Base-by-base conservation (phyloP, 1,140 invertebrate species). In the Lasioglossum baleicum region DNA sequence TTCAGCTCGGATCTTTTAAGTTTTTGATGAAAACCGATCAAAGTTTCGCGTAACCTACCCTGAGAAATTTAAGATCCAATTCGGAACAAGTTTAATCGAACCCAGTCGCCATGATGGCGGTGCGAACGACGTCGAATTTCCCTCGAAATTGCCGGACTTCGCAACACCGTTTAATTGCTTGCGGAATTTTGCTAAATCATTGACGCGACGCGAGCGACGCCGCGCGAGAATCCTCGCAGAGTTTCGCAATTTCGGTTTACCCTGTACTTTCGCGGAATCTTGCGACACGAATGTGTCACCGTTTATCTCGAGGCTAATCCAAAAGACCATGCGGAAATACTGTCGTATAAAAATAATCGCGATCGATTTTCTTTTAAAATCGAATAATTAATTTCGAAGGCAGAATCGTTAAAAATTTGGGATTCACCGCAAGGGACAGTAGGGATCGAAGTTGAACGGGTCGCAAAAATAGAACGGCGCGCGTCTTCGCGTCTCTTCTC, bases 401-500 rank as follows among this genome's bases (percentile, higher is more conserved):
- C 40, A 4, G 74, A 60, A 60, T 15, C 15, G 60, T 13, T 65
- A 2, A 56, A 72, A 72, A 65, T 70, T 70, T 81, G 67, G 17
- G 80, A 81, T 77, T 76, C 74, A 40, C 69, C 58, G 65, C 56
- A 44, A 35, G 56, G 17, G 17, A 53, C 53, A 65, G 8, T 58
- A 84, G 72, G 61, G 58, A 85, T 77, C 65, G 66, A 78, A 75
- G 70, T 56, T 73, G 60, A 68, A 63, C 65, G 53, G 10, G 15
- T 51, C 31, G 67, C 76, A 82, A 84, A 85, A 85, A 84, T 85
- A 85, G 80, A 82, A 61, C 60, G 11, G 53, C 70, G 35, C 35
- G 35, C 35, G 35, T 35, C 35, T 35, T 35, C 35, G 35, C 35
- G 35, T 35, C 35, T 35, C 35, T 35, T 65, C 71, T 26, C 72